Evolutionary conservation across 2,113 vertebrate species (phyloP).

Genomic region (Peromyscus leucopus): DNA sequence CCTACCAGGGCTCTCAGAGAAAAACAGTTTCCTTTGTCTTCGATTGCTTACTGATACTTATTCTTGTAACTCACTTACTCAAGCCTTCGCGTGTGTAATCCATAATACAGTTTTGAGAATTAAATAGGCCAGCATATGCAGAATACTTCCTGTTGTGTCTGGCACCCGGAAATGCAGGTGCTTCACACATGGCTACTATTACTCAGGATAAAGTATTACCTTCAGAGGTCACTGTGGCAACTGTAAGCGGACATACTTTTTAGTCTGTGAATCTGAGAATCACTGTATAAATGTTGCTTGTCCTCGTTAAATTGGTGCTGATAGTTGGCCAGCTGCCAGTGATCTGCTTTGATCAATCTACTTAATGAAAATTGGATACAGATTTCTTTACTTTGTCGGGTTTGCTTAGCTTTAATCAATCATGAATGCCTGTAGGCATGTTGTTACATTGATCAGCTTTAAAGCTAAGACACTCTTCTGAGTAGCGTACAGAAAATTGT

Average conservation of each 20-base stretch:
- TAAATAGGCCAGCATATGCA: neutral
- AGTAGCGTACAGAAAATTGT: neutral
- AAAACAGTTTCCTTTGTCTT: neutral
- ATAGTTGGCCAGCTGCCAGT: neutral
- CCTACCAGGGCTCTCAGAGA: neutral
- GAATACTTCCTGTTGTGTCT: neutral
- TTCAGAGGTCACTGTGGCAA: slow-evolving; percentile 4
- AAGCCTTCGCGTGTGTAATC: neutral
- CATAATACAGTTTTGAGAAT: neutral
- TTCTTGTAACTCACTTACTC: neutral
- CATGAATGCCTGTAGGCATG: slow-evolving; percentile 12
- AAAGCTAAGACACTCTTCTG: neutral
- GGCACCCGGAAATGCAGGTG: neutral
- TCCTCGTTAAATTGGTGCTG: slow-evolving; percentile 36
- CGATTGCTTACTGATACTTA: neutral
- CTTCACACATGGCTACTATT: neutral
- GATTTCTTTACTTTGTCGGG: slow-evolving; percentile 11
- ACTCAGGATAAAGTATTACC: neutral
- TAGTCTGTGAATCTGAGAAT: slow-evolving; percentile 27
- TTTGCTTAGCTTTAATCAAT: slow-evolving; percentile 45
- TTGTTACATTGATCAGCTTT: neutral
- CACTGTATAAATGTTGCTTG: slow-evolving; percentile 1
- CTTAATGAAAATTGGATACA: slow-evolving; percentile 4
- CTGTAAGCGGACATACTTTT: neutral
- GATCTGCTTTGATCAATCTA: neutral